phyloP scores from a whole-genome alignment of 1,140 invertebrate genomes.

The Marisa cornuarietis region DNA sequence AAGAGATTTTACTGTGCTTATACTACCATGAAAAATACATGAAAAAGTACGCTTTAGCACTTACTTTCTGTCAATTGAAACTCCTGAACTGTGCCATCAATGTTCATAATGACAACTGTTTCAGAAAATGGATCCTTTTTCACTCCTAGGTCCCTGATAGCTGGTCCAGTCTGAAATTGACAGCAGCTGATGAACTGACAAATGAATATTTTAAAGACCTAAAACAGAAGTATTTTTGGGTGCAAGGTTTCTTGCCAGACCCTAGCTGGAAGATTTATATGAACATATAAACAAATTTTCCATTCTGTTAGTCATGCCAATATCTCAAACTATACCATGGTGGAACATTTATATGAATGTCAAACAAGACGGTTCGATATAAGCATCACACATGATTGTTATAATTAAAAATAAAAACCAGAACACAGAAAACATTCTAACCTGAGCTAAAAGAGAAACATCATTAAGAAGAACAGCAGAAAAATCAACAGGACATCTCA shows the following conservation, averaged over 20 bases:
- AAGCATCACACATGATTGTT: not conserved
- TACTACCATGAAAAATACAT: too few species aligned
- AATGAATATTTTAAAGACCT: not conserved
- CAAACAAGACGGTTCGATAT: not conserved
- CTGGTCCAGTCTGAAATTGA: not conserved
- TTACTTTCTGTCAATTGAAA: not conserved
- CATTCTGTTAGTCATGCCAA: not conserved
- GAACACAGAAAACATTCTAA: not conserved
- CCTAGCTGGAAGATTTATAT: not conserved
- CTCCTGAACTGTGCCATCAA: not conserved
- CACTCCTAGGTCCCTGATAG: conserved; percentile 2
- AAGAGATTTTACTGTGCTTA: too few species aligned
- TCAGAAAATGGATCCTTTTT: conserved; percentile 1
- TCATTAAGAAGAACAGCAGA: conserved; percentile 2
- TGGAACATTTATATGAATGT: not conserved
- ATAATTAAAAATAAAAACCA: not conserved
- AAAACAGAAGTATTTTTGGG: not conserved
- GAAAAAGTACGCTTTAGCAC: not conserved
- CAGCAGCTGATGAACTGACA: not conserved
- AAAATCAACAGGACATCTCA: conserved; percentile 22
- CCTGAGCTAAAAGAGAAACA: conserved; percentile 8
- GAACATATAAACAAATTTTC: not conserved
- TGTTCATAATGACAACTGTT: not conserved
- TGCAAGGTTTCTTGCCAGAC: not conserved
- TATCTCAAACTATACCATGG: not conserved